Percentiles rank a stretch among this genome's conserved stretches.
Conservation (phyloP, 1,140 invertebrate species). For the Apis cerana region DNA sequence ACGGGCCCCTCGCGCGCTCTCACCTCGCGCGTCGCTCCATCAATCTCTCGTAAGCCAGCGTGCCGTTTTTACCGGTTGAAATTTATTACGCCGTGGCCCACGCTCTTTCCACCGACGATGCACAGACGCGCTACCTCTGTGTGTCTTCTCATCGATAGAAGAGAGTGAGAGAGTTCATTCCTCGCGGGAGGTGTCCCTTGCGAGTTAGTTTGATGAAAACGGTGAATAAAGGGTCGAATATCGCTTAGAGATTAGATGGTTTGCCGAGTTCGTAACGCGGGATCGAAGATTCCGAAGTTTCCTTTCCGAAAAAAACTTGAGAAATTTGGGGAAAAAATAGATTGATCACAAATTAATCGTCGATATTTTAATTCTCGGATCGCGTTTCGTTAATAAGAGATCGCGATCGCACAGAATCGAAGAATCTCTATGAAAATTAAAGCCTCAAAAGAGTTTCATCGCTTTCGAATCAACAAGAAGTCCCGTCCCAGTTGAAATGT, state of each 20-base stretch:
- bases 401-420: too few species aligned
- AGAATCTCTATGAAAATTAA: too few species aligned
- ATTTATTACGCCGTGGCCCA: conserved; percentile 61
- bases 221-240: not conserved
- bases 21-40: conserved; percentile 71
- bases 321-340: too few species aligned
- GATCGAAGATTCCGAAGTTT: fast-evolving
- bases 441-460: too few species aligned
- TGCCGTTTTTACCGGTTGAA: conserved; percentile 66
- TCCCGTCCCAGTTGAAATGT: too few species aligned
- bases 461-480: too few species aligned
- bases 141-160: conserved; percentile 21
- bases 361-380: too few species aligned
- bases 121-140: not conserved
- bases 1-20: conserved; percentile 62
- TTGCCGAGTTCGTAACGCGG: too few species aligned
- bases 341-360: too few species aligned
- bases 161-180: not conserved
- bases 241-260: not conserved
- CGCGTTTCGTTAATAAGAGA: too few species aligned
- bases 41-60: conserved; percentile 72
- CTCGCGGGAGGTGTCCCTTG: not conserved
- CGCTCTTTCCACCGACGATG: conserved; percentile 5
- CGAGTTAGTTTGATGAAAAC: not conserved
- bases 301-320: not conserved